A percentile compares a stretch with the other conserved stretches of the same genome.
Evolutionary conservation across 2,113 vertebrate species (phyloP).

Genomic region (Calypte anna): DNA sequence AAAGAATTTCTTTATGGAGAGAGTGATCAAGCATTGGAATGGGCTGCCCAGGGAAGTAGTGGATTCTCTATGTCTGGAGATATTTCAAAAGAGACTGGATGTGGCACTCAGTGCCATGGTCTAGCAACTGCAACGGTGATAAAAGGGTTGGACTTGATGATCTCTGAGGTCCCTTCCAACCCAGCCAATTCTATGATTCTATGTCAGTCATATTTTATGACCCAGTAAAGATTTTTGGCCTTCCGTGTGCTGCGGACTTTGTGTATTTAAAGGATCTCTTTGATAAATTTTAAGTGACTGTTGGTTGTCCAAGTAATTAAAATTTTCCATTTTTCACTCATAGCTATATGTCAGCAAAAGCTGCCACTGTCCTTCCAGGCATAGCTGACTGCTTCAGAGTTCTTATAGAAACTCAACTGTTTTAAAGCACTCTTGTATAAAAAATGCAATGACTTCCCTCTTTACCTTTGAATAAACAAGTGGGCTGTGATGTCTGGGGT

Average conservation of each 20-base stretch:
- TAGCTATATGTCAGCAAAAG: background rate
- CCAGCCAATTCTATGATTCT: too few relatives aligned
- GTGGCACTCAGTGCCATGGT: too few relatives aligned
- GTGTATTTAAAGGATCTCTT: background rate
- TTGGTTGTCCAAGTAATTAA: background rate
- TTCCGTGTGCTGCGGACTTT: background rate
- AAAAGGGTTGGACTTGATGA: too few relatives aligned
- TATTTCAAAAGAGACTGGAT: too few relatives aligned
- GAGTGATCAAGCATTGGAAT: too few relatives aligned
- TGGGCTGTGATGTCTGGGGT: background rate
- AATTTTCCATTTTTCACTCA: background rate
- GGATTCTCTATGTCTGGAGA: too few relatives aligned
- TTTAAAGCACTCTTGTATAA: background rate
- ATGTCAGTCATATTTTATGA: background rate
- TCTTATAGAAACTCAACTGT: background rate
- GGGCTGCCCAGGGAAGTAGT: too few relatives aligned
- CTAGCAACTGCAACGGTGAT: too few relatives aligned
- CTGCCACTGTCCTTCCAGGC: background rate
- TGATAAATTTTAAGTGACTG: background rate
- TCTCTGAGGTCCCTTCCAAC: too few relatives aligned
- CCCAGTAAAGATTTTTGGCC: accelerated
- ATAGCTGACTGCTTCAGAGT: background rate
- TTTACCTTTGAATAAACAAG: background rate
- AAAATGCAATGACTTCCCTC: background rate
- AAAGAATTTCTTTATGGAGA: too few relatives aligned